Base-by-base conservation (phyloP, 2,797 vertebrate genomes). In the Menidia menidia region DNA sequence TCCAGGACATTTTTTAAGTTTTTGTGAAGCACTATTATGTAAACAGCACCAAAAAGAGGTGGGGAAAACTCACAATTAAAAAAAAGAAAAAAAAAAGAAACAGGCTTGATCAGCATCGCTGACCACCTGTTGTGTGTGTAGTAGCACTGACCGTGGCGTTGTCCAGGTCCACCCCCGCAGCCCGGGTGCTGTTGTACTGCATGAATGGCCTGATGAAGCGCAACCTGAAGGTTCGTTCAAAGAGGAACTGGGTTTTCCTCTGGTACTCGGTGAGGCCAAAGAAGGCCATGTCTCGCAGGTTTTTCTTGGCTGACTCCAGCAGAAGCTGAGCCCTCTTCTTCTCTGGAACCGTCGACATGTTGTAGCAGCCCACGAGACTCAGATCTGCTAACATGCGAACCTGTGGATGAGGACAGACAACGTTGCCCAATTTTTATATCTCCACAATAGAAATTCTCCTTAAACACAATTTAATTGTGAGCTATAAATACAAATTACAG, bases 191-290 rank as follows among this genome's bases (percentile, higher is more conserved):
- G 94, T 99, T 99, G 94, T 98, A 99, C 93, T 99, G 98, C 96
- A 98, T 96, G 88, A 99, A 99, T 19, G 98, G 98, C 77, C 96
- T 94, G 93, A 98, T 99, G 93, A 99, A 99, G 71, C 96, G 96
- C 84, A 99, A 93, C 76, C 94, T 95, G 88, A 99, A 99, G 94
- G 97, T 99, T 51, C 97, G 94, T 85, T 99, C 98, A 33, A 99
- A 99, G 81, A 99, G 95, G 92, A 98, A 99, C 91, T 99, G 98
- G 67, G 98, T 99, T 94, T 99, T 99, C 88, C 97, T 95, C 94
- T 99, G 98, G 94, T 97, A 99, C 92, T 99, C 98, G 0, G 98
- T 99, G 84, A 99, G 93, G 78, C 98, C 98, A 0, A 98, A 99
- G 94, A 99, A 99, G 83, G 98, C 96, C 98, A 99, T 99, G 92